These are phyloP conservation scores for Eumerus sabulonum DNA, from an alignment of 2,888 invertebrate genomes.

Conservation along the genomic window DNA sequence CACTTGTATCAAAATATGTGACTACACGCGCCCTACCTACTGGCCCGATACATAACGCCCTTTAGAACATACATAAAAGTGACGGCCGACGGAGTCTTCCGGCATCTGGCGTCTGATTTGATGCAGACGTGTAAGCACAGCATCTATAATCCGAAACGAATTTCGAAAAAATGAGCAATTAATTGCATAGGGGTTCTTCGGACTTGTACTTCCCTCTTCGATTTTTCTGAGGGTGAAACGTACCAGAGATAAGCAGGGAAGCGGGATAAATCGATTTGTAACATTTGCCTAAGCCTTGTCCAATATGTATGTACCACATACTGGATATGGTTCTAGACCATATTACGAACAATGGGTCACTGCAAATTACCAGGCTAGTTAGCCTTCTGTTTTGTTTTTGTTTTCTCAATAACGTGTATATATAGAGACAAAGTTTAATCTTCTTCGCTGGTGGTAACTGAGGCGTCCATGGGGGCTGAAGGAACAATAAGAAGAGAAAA, in stretches of 20 bases:
- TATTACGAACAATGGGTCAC: constrained; percentile 9
- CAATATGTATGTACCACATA: constrained; percentile 32
- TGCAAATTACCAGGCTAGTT: background rate
- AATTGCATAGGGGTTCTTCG: constrained; percentile 19
- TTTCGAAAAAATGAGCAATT: constrained; percentile 45
- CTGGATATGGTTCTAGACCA: constrained; percentile 19
- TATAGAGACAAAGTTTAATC: background rate
- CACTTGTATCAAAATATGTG: too few species aligned
- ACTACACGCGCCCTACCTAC: too few species aligned
- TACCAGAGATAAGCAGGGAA: constrained; percentile 34
- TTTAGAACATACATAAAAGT: background rate
- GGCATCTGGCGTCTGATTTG: constrained; percentile 56
- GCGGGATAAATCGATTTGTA: constrained; percentile 34
- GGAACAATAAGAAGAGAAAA: constrained; percentile 32
- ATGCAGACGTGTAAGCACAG: constrained; percentile 42
- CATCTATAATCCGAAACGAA: constrained; percentile 53
- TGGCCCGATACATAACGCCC: too few species aligned
- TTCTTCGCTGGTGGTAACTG: constrained; percentile 10
- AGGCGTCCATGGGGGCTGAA: constrained; percentile 26
- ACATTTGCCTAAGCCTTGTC: constrained; percentile 35
- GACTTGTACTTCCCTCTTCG: background rate
- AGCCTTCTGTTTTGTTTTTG: too few species aligned
- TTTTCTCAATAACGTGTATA: constrained; percentile 6
- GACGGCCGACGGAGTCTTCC: background rate
- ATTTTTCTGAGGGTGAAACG: constrained; percentile 32